Evolutionary conservation across 2,888 invertebrate genomes (phyloP).

Genomic region (Agonopterix heracliana): DNA sequence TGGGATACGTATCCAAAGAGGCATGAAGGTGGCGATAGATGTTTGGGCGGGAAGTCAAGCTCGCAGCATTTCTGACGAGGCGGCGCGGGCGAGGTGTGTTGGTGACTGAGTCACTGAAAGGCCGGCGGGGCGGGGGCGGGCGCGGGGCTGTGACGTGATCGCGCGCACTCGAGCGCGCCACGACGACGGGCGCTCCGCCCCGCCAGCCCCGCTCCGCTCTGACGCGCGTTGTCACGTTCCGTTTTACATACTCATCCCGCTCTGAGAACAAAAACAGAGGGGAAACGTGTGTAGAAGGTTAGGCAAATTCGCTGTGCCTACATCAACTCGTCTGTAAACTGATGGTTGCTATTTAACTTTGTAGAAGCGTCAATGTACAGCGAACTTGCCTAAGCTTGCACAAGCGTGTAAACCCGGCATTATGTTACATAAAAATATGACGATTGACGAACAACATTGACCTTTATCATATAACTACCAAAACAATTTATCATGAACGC

Average conservation of each 20-base stretch:
- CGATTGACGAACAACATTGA: too few species aligned
- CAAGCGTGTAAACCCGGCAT: too few species aligned
- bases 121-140: slow-evolving; percentile 8
- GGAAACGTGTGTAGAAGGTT: background rate
- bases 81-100: slow-evolving; percentile 53
- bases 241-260: background rate
- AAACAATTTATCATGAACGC: too few species aligned
- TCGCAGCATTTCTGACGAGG: slow-evolving; percentile 52
- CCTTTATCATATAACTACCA: too few species aligned
- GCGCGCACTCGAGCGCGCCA: background rate
- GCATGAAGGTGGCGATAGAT: slow-evolving; percentile 56
- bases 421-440: too few species aligned
- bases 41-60: slow-evolving; percentile 48
- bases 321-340: too few species aligned
- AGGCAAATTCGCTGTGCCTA: too few species aligned
- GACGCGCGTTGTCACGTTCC: background rate
- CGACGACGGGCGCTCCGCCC: background rate
- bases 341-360: too few species aligned
- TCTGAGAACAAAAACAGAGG: background rate
- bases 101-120: slow-evolving; percentile 48
- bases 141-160: slow-evolving; percentile 11
- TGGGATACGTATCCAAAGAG: slow-evolving; percentile 47
- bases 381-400: too few species aligned
- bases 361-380: too few species aligned
- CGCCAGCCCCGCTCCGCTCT: too few species aligned